Evolutionary conservation across 2,888 invertebrate species (phyloP).

Genomic region (Latheticus oryzae): DNA sequence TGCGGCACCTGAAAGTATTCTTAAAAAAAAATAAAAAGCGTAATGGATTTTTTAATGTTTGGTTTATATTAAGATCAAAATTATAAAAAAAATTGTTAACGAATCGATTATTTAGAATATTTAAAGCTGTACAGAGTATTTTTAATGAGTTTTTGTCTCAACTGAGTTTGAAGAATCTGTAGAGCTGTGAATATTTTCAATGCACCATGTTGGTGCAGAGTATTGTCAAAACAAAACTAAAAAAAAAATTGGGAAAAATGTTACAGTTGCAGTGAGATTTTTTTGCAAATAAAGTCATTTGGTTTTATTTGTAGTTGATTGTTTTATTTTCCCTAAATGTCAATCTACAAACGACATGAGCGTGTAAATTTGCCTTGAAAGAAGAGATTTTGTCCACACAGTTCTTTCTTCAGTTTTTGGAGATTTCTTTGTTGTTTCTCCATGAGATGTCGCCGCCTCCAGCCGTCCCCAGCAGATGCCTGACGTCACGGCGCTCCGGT

Average conservation of each 20-base stretch:
- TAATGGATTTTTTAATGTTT: constrained; percentile 2
- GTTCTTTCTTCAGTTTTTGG: background rate
- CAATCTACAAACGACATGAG: background rate
- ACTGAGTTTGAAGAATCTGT: constrained; percentile 24
- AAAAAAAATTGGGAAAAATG: constrained; percentile 26
- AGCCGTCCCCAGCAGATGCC: constrained; percentile 21
- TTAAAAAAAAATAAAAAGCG: constrained; percentile 6
- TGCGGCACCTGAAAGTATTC: constrained; percentile 36
- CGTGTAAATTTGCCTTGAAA: background rate
- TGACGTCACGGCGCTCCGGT: constrained; percentile 56
- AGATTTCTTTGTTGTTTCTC: background rate
- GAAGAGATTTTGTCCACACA: background rate
- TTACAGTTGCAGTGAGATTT: constrained; percentile 47
- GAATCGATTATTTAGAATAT: constrained; percentile 21
- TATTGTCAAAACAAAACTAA: constrained; percentile 44
- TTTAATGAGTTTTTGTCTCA: constrained; percentile 10
- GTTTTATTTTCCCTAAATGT: constrained; percentile 3
- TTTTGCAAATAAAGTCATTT: constrained; percentile 53
- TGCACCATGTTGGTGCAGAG: constrained; percentile 40
- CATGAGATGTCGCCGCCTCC: constrained; percentile 11
- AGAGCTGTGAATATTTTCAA: constrained; percentile 35
- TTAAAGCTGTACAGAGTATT: constrained; percentile 36
- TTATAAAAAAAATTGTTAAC: constrained; percentile 10
- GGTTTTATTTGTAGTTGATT: constrained; percentile 51
- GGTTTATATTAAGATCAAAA: constrained; percentile 31